Base-by-base conservation (phyloP, 2,888 invertebrate species). In the Tupiocoris notatus region DNA sequence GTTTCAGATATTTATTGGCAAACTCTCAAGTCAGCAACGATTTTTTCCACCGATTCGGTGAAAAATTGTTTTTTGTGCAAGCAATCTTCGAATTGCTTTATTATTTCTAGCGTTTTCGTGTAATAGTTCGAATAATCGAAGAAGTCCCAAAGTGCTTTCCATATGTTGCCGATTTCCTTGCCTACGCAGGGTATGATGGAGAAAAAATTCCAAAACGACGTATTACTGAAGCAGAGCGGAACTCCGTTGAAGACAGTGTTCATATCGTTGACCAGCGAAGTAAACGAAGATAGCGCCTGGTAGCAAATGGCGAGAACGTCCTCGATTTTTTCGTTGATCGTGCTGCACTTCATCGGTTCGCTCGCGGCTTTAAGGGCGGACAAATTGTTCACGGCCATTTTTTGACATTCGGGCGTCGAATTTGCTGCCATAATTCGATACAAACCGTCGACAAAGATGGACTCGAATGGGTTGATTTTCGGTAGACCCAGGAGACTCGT, bases 221-320 rank as follows among this genome's bases (percentile, higher is more conserved):
- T 59, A 18, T 24, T 12, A 24, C 17, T 18, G 9, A 7, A 24
- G 24, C 70, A 70, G 20, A 70, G 2, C 0, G 70, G 70, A 18
- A 70, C 23, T 9, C 1, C 18, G 25, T 70, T 70, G 23, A 70
- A 12, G 25, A 70, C 25, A 0, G 70, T 59, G 18, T 70, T 70
- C 25, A 59, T 12, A 59, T 70, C 70, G 3, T 12, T 1, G 2
- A 59, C 6, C 12, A 70, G 18, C 7, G 22, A 17, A 6, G 16
- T 25, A 1, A 59, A 16, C 25, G 70, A 70, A 0, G 22, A 16
- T 7, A 58, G 12, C 6, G 59, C 54, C 18, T n/a, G 16, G 1
- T 20, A 16, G 7, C 16, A n/a, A 12, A 70, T 70, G 2, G 16
- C 25, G 1, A 16, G 12, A 24, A 70, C 17, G 59, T 59, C 70